These are phyloP conservation scores for Leucophenga varia DNA, from an alignment of 1,140 invertebrate genomes.

Conservation along the genomic window DNA sequence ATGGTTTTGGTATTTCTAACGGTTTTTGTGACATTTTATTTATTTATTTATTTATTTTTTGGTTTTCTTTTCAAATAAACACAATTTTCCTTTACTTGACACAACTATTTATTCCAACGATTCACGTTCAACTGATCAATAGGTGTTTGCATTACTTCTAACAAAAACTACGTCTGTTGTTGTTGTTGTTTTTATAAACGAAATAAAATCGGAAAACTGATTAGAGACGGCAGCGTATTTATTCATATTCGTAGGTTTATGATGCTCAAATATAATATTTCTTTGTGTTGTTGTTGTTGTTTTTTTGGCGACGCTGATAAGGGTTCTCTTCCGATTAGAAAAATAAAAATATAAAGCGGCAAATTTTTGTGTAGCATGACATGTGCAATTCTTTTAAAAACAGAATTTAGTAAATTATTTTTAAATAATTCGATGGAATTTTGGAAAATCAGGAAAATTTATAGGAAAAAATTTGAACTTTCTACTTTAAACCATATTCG, in stretches of 20 bases:
- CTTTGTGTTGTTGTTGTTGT: conserved; percentile 7
- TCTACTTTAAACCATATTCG: too few relatives aligned
- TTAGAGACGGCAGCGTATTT: conserved; percentile 14
- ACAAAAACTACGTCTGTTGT: conserved; percentile 33
- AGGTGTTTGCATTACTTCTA: too few relatives aligned
- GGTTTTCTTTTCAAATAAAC: conserved; percentile 8
- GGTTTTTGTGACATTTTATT: conserved; percentile 23
- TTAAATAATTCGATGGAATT: neutral
- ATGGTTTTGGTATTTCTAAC: conserved; percentile 16
- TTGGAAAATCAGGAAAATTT: neutral
- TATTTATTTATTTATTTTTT: neutral
- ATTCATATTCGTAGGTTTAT: conserved; percentile 5
- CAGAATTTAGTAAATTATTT: neutral
- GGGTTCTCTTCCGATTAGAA: conserved; percentile 1
- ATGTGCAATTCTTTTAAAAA: too few relatives aligned
- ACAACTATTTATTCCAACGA: conserved; percentile 7
- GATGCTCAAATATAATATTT: conserved; percentile 4
- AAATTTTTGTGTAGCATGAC: too few relatives aligned
- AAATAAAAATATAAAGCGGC: too few relatives aligned
- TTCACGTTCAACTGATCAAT: conserved; percentile 22
- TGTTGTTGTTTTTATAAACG: conserved; percentile 24
- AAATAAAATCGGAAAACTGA: conserved; percentile 28
- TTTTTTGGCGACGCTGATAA: conserved; percentile 22
- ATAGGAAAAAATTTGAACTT: neutral
- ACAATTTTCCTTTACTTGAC: too few relatives aligned